These are phyloP conservation scores for Heliothis virescens DNA, from an alignment of 1,140 invertebrate genomes.

Conservation along the genomic window DNA sequence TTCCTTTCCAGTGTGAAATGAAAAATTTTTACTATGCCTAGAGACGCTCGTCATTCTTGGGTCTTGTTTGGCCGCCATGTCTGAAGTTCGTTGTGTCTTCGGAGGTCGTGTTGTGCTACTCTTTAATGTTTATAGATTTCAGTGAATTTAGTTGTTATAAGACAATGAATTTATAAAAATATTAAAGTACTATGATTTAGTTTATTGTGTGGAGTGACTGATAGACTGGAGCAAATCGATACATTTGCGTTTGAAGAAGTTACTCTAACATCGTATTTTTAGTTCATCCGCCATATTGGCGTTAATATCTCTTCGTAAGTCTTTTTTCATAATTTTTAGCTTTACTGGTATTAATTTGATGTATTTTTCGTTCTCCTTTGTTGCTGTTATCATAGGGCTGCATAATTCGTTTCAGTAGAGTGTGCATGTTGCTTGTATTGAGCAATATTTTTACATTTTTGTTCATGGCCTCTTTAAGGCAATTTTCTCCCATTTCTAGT, in stretches of 20 bases:
- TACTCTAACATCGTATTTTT: constrained; percentile 85
- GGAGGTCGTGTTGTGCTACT: constrained; percentile 83
- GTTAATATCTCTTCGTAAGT: constrained; percentile 85
- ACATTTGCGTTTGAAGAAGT: constrained; percentile 79
- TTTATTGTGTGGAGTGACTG: constrained; percentile 80
- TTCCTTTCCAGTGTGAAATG: constrained; percentile 77
- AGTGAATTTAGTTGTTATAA: constrained; percentile 77
- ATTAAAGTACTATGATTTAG: constrained; percentile 74
- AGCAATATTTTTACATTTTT: constrained; percentile 70
- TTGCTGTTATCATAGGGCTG: constrained; percentile 67
- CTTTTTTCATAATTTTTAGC: constrained; percentile 83
- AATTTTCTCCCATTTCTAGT: constrained; percentile 68
- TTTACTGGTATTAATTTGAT: constrained; percentile 72
- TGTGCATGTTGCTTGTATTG: constrained; percentile 73
- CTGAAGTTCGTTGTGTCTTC: constrained; percentile 82
- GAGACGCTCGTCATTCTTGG: constrained; percentile 78
- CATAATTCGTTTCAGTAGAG: constrained; percentile 68
- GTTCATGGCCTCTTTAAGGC: constrained; percentile 77
- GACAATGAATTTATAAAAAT: constrained; percentile 76
- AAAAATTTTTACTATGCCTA: constrained; percentile 73
- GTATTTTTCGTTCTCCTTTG: constrained; percentile 73
- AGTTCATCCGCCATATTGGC: constrained; percentile 86
- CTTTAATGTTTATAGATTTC: constrained; percentile 81
- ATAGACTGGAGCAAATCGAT: constrained; percentile 77
- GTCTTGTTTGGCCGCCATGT: constrained; percentile 83